phyloP scores from a whole-genome alignment of 1,140 invertebrate species.

The Meloidogyne hapla region DNA sequence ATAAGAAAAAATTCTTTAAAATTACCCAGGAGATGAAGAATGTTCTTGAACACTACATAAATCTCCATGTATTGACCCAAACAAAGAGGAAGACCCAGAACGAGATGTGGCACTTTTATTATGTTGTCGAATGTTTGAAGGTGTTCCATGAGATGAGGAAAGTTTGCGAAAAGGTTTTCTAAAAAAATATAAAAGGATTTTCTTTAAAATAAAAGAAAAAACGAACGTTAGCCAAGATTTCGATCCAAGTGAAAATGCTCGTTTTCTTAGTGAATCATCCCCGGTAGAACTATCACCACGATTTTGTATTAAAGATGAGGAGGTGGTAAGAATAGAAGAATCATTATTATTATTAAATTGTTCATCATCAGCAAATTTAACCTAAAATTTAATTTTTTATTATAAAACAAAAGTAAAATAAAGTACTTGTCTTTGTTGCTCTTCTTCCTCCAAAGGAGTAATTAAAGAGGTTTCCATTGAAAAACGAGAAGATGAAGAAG shows the following conservation, averaged over 20 bases:
- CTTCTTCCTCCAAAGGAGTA: conserved; percentile 28
- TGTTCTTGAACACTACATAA: not conserved
- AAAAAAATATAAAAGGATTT: conserved; percentile 18
- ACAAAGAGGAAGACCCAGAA: conserved; percentile 17
- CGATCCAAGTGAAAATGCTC: conserved; percentile 32
- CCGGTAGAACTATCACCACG: not conserved
- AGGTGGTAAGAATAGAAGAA: not conserved
- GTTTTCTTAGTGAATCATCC: conserved; percentile 31
- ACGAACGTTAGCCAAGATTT: conserved; percentile 36
- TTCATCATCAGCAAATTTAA: conserved; percentile 21
- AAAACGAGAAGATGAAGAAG: conserved; percentile 27
- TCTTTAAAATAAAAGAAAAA: not conserved
- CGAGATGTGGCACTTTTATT: conserved; percentile 3
- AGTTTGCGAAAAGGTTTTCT: conserved; percentile 38
- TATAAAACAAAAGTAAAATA: not conserved
- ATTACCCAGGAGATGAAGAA: conserved; percentile 1
- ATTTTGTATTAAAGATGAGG: not conserved
- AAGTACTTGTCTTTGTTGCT: conserved; percentile 8
- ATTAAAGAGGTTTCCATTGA: conserved; percentile 31
- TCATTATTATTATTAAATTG: not conserved
- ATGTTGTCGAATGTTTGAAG: conserved; percentile 13
- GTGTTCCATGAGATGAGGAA: conserved; percentile 5
- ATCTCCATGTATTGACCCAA: conserved; percentile 6
- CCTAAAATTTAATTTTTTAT: conserved; percentile 11
- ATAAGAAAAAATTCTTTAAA: not conserved